These are phyloP conservation scores for Gobio gobio DNA, from an alignment of 2,113 vertebrate genomes.

Conservation along the genomic window DNA sequence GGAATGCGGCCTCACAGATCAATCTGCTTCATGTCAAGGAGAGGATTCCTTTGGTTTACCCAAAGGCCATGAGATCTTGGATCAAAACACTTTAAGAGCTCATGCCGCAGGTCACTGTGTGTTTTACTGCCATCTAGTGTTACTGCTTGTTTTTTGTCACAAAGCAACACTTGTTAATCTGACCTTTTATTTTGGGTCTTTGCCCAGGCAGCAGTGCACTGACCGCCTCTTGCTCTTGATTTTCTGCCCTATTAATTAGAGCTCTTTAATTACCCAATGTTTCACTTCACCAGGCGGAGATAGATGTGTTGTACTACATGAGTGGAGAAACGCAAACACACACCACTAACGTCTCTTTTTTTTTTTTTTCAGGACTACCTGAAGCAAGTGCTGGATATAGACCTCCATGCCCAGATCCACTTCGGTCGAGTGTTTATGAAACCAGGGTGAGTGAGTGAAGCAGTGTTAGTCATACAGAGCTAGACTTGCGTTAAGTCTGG, in stretches of 20 bases:
- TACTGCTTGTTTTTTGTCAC: neutral
- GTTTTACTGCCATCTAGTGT: constrained; percentile 49
- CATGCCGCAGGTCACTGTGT: neutral
- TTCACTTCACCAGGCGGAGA: constrained; percentile 2
- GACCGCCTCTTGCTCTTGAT: neutral
- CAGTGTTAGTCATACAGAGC: neutral
- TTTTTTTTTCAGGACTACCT: constrained; percentile 88
- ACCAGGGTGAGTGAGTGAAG: constrained; percentile 85
- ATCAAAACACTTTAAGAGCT: constrained; percentile 15
- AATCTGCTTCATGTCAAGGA: neutral
- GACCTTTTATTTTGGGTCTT: constrained; percentile 35
- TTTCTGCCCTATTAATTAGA: constrained; percentile 34
- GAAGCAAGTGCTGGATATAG: constrained; percentile 99
- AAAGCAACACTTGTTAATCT: constrained; percentile 16
- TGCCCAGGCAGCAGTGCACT: constrained; percentile 14
- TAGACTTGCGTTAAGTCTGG: neutral
- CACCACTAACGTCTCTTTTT: neutral
- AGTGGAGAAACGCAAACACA: neutral
- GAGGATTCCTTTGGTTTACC: neutral
- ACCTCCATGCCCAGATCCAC: constrained; percentile 99
- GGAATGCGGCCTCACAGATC: neutral
- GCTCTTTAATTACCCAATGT: constrained; percentile 34
- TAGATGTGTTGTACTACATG: constrained; percentile 24
- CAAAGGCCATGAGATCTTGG: neutral
- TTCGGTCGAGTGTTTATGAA: constrained; percentile 99